These are phyloP conservation scores for Ophion ellenae DNA, from an alignment of 2,888 invertebrate species.

Conservation along the genomic window DNA sequence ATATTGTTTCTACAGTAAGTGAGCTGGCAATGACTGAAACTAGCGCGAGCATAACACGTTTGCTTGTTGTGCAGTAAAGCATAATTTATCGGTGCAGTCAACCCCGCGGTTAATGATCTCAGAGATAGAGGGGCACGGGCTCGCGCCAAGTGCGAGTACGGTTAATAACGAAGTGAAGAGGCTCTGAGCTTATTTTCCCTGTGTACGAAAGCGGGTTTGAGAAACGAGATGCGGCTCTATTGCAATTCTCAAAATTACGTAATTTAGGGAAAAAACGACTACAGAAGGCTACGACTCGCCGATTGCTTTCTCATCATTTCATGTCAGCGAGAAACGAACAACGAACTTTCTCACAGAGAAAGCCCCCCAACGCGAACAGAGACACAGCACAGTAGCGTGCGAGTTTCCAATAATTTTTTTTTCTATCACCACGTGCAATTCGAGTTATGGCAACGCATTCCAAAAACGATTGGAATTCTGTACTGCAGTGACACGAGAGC, in stretches of 20 bases:
- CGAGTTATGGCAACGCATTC: neutral
- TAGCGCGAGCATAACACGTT: slow-evolving; percentile 44
- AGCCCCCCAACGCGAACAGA: neutral
- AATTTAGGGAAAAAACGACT: neutral
- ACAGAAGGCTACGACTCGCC: neutral
- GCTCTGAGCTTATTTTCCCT: slow-evolving; percentile 74
- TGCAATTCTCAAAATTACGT: neutral
- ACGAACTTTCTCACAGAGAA: neutral
- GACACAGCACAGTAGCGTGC: neutral
- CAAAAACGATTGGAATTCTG: neutral
- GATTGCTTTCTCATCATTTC: too few relatives aligned
- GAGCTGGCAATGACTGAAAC: slow-evolving; percentile 48
- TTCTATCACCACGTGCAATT: neutral
- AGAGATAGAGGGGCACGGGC: slow-evolving; percentile 39
- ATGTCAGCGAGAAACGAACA: too few relatives aligned
- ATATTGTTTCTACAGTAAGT: slow-evolving; percentile 8
- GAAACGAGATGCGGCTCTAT: neutral
- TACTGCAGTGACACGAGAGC: too few relatives aligned
- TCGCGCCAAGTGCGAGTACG: slow-evolving; percentile 66
- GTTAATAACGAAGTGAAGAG: slow-evolving; percentile 47
- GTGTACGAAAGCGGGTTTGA: slow-evolving; percentile 45
- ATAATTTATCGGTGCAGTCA: slow-evolving; percentile 78
- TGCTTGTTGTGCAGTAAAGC: slow-evolving; percentile 74
- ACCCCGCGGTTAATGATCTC: slow-evolving; percentile 66
- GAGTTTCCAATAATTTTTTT: neutral